These are phyloP conservation scores for Zaprionus inermis DNA, from an alignment of 1,140 invertebrate genomes.

Conservation along the genomic window DNA sequence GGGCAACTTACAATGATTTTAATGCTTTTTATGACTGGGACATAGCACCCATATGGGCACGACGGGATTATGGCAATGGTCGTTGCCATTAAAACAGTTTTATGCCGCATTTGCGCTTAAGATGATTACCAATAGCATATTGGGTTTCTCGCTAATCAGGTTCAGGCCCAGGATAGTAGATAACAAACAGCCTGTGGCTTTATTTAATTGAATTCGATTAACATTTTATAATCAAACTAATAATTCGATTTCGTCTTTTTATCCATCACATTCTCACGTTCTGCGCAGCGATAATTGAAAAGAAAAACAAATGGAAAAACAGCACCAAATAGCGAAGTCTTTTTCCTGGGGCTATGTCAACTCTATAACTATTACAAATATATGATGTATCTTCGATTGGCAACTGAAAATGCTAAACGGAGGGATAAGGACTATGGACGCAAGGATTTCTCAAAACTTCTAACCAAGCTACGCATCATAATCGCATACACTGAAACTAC, in stretches of 20 bases:
- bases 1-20: conserved; percentile 80
- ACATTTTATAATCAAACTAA: conserved; percentile 33
- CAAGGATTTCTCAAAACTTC: conserved; percentile 1
- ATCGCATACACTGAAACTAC: background rate
- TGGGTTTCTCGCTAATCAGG: conserved; percentile 55
- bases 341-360: conserved; percentile 2
- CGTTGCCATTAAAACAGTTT: conserved; percentile 57
- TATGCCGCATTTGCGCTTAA: conserved; percentile 57
- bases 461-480: background rate
- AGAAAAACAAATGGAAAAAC: conserved; percentile 21
- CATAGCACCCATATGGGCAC: conserved; percentile 73
- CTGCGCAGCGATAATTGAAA: conserved; percentile 61
- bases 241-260: conserved; percentile 19
- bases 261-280: conserved; percentile 9
- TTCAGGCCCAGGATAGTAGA: conserved; percentile 28
- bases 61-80: conserved; percentile 36
- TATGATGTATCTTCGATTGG: background rate
- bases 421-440: background rate
- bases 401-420: background rate
- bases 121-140: conserved; percentile 56
- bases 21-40: conserved; percentile 74
- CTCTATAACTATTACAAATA: background rate
- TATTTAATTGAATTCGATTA: conserved; percentile 12
- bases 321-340: conserved; percentile 30
- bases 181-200: background rate